A percentile compares a stretch with the other conserved stretches of the same genome.
These are phyloP conservation scores for Lasius fuliginosus DNA, from an alignment of 2,888 invertebrate genomes.

Conservation along the genomic window DNA sequence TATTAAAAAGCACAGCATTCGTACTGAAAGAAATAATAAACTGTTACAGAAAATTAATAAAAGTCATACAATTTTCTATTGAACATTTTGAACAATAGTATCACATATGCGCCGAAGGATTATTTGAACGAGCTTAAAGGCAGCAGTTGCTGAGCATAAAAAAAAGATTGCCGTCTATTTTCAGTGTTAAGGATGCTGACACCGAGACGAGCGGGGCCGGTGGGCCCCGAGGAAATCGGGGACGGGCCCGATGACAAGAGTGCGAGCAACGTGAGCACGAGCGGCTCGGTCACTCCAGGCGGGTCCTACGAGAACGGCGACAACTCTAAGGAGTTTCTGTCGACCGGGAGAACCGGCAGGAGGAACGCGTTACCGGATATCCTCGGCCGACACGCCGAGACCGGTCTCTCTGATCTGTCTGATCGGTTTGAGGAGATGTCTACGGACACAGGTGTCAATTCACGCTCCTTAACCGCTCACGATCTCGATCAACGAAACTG, in stretches of 20 bases:
- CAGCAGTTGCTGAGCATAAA: background rate
- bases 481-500: background rate
- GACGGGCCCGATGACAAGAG: slow-evolving; percentile 57
- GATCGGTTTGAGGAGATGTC: slow-evolving; percentile 91
- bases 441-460: slow-evolving; percentile 87
- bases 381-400: slow-evolving; percentile 90
- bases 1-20: background rate
- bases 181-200: slow-evolving; percentile 82
- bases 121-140: background rate
- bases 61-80: background rate
- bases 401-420: slow-evolving; percentile 93
- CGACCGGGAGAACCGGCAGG: slow-evolving; percentile 94
- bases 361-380: slow-evolving; percentile 96
- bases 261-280: slow-evolving; percentile 59
- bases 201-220: slow-evolving; percentile 77
- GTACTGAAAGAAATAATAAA: background rate
- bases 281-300: slow-evolving; percentile 82
- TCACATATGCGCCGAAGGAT: background rate
- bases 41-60: background rate
- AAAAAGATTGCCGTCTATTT: slow-evolving; percentile 49
- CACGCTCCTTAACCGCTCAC: background rate
- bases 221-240: slow-evolving; percentile 65
- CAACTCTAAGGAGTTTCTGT: slow-evolving; percentile 92
- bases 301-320: slow-evolving; percentile 86
- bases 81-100: background rate